These are phyloP conservation scores for Crotalus horridus DNA, from an alignment of 2,113 vertebrate genomes.

Conservation along the genomic window DNA sequence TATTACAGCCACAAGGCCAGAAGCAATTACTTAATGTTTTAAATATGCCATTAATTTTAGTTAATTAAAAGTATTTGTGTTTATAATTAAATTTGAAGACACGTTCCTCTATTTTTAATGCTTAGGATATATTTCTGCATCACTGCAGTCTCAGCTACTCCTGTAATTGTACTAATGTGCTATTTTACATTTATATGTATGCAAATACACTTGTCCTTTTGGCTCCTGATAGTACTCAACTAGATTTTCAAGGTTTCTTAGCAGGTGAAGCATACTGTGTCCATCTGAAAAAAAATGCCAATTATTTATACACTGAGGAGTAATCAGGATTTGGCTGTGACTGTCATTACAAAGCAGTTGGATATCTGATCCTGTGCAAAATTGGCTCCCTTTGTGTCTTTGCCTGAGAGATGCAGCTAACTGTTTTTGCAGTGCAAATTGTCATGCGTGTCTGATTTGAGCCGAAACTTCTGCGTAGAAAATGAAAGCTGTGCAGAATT, in stretches of 20 bases:
- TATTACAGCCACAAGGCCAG: background rate
- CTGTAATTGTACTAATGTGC: background rate
- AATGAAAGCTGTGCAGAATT: background rate
- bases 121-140: background rate
- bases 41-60: background rate
- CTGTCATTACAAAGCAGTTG: background rate
- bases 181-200: background rate
- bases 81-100: background rate
- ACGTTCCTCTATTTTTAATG: background rate
- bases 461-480: background rate
- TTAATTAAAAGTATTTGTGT: background rate
- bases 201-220: background rate
- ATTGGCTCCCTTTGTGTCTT: fast-evolving
- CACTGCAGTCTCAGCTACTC: background rate
- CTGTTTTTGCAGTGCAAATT: background rate
- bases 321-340: background rate
- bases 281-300: background rate
- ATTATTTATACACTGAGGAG: fast-evolving
- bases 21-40: background rate
- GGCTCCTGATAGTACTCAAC: background rate
- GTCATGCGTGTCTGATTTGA: background rate
- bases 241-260: constrained; percentile 29
- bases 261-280: background rate
- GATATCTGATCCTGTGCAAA: background rate
- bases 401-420: fast-evolving